Base-by-base conservation (phyloP, 2,888 invertebrate genomes). In the Hyposoter dolosus region DNA sequence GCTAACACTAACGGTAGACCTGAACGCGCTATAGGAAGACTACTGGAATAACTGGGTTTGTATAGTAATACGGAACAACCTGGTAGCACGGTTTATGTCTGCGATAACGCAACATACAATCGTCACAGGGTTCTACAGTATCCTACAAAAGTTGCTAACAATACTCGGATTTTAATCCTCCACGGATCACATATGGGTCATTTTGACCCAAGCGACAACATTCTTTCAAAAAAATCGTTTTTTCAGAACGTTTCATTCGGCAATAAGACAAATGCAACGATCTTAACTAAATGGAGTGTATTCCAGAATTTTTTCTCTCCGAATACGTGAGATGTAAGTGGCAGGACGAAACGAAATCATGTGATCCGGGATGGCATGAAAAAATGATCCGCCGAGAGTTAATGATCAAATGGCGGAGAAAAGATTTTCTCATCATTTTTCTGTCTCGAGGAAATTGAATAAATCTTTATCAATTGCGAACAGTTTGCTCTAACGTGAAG, bases 1-100 rank as follows among this genome's bases (percentile, higher is more conserved):
- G 53, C 71, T 35, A 45, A 82, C 53, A 63, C 47, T 83, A 81
- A 82, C 79, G 69, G 66, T 43, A 75, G 83, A 84, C 83, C 83
- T 68, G 65, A 76, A 53, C 66, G 32, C 28, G 65, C 77, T 78
- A 43, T 40, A 19, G n/a, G 9, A 23, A 12, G 40, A 5, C 60
- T 17, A 53, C 23, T 28, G 53, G 40, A 68, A 68, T 35, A 23
- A 32, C 77, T 40, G 17, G 17, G 9, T 15, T 40, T 66, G 23
- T 69, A 68, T n/a, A 76, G 32, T 43, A n/a, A 47, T 53, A 77
- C 35, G 35, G 50, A 32, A 71, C 45, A 17, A 4, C 12, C 32
- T 50, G 10, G 50, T 32, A 81, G 77, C n/a, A 66, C 40, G 56
- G 53, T 53, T 23, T 79, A 68, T 72, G 23, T 56, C 43, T 53